Percentiles rank a stretch among this genome's conserved stretches.
phyloP scores from a whole-genome alignment of 2,797 vertebrate species.

The Xenentodon cancila region DNA sequence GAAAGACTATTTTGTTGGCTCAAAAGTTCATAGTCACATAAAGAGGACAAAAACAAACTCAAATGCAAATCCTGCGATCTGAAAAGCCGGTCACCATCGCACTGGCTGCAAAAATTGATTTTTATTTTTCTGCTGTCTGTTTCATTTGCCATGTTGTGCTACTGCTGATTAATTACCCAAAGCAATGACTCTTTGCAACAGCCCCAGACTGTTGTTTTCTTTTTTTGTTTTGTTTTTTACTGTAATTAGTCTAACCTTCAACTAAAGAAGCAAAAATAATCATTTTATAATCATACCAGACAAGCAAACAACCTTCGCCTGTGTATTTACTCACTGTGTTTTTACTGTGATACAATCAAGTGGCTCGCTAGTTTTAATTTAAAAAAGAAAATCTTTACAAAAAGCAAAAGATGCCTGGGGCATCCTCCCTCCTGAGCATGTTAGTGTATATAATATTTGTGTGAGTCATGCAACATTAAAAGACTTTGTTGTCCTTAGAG shows the following conservation, averaged over 20 bases:
- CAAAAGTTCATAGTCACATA: not conserved
- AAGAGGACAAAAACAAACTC: not conserved
- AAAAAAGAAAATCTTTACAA: not conserved
- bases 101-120: constrained; percentile 5
- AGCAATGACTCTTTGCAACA: constrained; percentile 9
- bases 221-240: not conserved
- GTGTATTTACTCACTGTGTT: not conserved
- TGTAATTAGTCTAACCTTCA: not conserved
- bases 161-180: constrained; percentile 8
- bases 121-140: not conserved
- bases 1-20: not conserved
- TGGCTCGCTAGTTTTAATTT: not conserved
- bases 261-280: not conserved
- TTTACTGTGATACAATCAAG: not conserved
- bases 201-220: not conserved
- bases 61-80: not conserved
- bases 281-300: no score
- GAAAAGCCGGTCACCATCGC: not conserved
- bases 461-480: no score
- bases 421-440: no score
- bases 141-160: not conserved
- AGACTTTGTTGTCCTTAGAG: no score
- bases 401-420: no score
- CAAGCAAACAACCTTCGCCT: no score
- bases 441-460: not conserved